Evolutionary conservation across 2,888 invertebrate species (phyloP).

Genomic region (Poecilus cupreus): DNA sequence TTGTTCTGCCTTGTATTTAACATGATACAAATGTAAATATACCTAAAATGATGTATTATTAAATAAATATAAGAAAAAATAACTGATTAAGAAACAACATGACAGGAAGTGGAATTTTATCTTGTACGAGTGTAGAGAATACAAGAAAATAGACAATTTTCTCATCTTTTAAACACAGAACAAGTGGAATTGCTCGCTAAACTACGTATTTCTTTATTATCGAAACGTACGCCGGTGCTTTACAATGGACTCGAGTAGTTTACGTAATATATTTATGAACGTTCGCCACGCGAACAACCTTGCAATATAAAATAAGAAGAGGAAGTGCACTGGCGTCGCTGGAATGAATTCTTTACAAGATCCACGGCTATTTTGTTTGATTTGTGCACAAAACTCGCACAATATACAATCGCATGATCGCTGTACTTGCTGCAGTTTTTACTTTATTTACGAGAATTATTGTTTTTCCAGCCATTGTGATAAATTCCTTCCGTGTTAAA

Average conservation of each 20-base stretch:
- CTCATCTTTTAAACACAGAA: background rate
- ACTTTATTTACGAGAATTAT: conserved; percentile 17
- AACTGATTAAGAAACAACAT: no score
- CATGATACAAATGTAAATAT: no score
- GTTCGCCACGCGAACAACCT: conserved; percentile 38
- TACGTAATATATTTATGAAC: conserved; percentile 40
- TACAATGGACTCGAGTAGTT: conserved; percentile 20
- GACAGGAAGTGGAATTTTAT: background rate
- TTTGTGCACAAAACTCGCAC: conserved; percentile 31
- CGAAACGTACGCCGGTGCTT: conserved; percentile 19
- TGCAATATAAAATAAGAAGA: conserved; percentile 42
- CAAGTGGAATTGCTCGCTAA: conserved; percentile 19
- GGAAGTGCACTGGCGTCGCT: background rate
- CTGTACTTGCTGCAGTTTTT: conserved; percentile 16
- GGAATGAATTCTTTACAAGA: conserved; percentile 45
- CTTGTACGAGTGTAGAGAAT: background rate
- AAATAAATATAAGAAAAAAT: no score
- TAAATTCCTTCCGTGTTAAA: conserved; percentile 22
- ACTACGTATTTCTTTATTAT: conserved; percentile 34
- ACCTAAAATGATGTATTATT: no score
- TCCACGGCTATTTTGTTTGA: conserved; percentile 41
- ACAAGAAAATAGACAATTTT: conserved; percentile 8
- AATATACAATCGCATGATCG: conserved; percentile 46
- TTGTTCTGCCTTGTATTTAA: no score
- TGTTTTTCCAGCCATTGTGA: conserved; percentile 32